Conservation (phyloP, 2,888 invertebrate species). For the Meganola albula region DNA sequence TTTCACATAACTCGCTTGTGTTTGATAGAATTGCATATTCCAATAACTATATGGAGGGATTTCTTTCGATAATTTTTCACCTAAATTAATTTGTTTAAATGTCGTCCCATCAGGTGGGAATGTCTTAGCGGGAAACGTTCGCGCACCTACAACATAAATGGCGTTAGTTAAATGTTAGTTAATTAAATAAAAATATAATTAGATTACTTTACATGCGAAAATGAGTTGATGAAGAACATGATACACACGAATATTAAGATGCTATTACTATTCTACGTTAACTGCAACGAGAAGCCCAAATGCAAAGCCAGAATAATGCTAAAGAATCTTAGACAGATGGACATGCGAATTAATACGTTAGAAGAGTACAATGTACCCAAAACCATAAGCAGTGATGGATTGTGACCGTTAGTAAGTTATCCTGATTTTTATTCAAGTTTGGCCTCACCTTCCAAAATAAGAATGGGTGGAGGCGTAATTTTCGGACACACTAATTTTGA, state of each 20-base stretch:
- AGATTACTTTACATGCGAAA: constrained; percentile 37
- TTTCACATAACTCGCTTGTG: constrained; percentile 94
- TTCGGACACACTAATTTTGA: constrained; percentile 64
- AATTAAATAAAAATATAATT: constrained; percentile 7
- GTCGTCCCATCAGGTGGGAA: constrained; percentile 96
- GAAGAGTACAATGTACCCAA: constrained; percentile 29
- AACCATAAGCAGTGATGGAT: constrained; percentile 44
- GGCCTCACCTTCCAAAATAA: constrained; percentile 90
- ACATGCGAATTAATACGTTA: constrained; percentile 62
- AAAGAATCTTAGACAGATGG: constrained; percentile 21
- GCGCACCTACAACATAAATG: constrained; percentile 80
- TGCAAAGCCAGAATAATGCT: constrained; percentile 37
- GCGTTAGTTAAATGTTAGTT: constrained; percentile 22
- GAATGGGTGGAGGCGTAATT: constrained; percentile 81
- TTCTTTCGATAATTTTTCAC: constrained; percentile 91
- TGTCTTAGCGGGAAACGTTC: constrained; percentile 92
- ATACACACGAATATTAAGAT: constrained; percentile 13
- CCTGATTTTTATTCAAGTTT: constrained; percentile 47
- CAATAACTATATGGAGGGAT: constrained; percentile 97
- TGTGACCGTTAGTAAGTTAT: constrained; percentile 67
- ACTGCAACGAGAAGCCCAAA: constrained; percentile 33
- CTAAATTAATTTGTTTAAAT: constrained; percentile 92
- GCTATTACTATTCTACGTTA: constrained; percentile 12
- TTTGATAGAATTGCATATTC: constrained; percentile 98
- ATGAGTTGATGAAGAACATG: constrained; percentile 49